Evolutionary conservation across 2,113 vertebrate species (phyloP), one percentile per base, ranked within the genome.

Genomic region (Paralichthys olivaceus): DNA sequence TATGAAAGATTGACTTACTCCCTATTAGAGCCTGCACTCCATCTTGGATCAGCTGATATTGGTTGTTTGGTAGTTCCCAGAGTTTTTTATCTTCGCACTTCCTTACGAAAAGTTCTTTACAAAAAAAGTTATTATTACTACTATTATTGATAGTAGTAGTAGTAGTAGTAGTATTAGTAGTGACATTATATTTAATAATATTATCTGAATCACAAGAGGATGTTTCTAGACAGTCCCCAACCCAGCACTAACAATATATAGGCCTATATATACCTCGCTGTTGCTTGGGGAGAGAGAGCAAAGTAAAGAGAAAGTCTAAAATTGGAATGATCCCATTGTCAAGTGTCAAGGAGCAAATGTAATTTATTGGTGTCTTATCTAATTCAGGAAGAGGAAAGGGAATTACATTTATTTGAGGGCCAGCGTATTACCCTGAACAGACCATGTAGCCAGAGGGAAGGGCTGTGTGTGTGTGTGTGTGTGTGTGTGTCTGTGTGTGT

Each of bases 331-430:
- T 84, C 49, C 77, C 55, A 51, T 59, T 80, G 78, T 83, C 13
- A 53, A 67, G 75, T 77, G 77, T 74, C 72, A 85, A 69, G 56
- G 73, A 88, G 56, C 45, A 78, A 85, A 86, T 79, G 59, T 71
- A 80, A 79, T 86, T 84, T 76, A 86, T 78, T 49, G 75, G 69
- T 65, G 67, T 87, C 61, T 84, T 55, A 58, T 66, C 67, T 83
- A 75, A 84, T 78, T 72, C 55, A 75, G 63, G 56, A 75, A 63
- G 34, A 60, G 56, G 71, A 51, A 79, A 74, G 65, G 68, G 34
- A 84, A 78, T 77, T 70, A 23, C 23, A 80, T 80, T 61, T 72
- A 82, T 80, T 74, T 77, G 60, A 83, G 59, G 62, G 23, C 54
- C 25, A 72, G 19, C 29, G 53, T 76, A 76, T 81, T 72, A 80